Base-by-base conservation (phyloP, 2,888 invertebrate species). In the Antheraea assamensis region DNA sequence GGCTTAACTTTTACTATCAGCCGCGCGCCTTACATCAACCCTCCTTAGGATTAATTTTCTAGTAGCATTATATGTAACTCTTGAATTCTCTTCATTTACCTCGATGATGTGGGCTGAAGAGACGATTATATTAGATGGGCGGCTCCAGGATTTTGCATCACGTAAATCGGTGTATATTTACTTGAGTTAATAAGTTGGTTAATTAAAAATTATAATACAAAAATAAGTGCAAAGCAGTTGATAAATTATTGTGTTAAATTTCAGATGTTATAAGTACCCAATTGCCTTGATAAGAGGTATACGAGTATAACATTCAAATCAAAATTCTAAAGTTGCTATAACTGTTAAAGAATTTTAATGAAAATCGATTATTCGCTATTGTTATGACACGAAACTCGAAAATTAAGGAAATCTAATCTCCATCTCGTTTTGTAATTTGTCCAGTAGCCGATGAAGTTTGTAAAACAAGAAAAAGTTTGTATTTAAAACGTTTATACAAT, bases 401-500 rank as follows among this genome's bases (percentile, higher is more conserved):
- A 35, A 35, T n/a, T 35, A 68, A 35, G 35, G 35, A 68, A 68
- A 68, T n/a, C 21, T 27, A 68, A 68, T 68, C 10, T 35, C 31
- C 35, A n/a, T 35, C n/a, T 15, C 49, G 27, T 66, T 68, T 74
- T 66, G 31, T 35, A 75, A 71, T 47, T 73, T 52, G 70, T 71
- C 30, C 58, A 49, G 49, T 13, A n/a, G 47, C 19, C n/a, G 21
- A 42, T 17, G n/a, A 24, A 71, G 52, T 58, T 74, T 66, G 49
- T 66, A 71, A 74, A 64, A 70, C 70, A 72, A 74, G 71, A 72
- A 72, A 73, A 70, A 27, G 47, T 61, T 66, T 70, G 21, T 49
- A n/a, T 71, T 71, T 55, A 66, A 58, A 47, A 71, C 73, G 55
- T 74, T 73, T 31, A 74, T n/a, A 49, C 72, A 75, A 78, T 76